Conservation (phyloP, 2,113 vertebrate genomes). For the Embiotoca jacksoni region DNA sequence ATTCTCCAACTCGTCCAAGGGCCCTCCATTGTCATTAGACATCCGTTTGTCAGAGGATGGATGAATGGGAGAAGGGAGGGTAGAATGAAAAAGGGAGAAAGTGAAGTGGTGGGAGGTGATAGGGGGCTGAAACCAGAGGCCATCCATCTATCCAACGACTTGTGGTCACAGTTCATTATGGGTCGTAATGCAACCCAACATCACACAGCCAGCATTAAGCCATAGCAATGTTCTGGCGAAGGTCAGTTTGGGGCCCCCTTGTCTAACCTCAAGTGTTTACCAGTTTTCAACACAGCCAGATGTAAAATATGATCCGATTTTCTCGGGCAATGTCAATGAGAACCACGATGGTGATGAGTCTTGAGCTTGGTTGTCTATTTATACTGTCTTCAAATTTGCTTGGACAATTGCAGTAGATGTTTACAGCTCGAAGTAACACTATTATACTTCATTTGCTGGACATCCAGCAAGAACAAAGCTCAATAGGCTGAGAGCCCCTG, state of each 20-base stretch:
- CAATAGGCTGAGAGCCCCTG: conserved; percentile 1
- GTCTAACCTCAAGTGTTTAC: conserved; percentile 16
- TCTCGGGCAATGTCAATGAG: background rate
- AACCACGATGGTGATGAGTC: background rate
- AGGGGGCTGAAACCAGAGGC: conserved; percentile 63
- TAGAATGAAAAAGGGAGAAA: conserved; percentile 64
- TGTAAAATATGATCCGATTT: background rate
- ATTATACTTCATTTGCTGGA: background rate
- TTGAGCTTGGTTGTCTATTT: background rate
- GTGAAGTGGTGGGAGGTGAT: conserved; percentile 72
- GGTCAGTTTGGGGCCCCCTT: conserved; percentile 46
- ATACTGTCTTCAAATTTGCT: background rate
- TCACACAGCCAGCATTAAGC: conserved; percentile 48
- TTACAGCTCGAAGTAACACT: background rate
- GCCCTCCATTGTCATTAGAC: conserved; percentile 80
- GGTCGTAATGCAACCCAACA: conserved; percentile 64
- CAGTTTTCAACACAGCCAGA: conserved; percentile 11
- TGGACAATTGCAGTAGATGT: background rate
- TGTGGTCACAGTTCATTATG: conserved; percentile 79
- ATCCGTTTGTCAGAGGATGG: conserved; percentile 73
- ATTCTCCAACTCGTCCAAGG: conserved; percentile 78
- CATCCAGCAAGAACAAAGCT: conserved; percentile 11
- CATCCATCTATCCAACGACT: conserved; percentile 78
- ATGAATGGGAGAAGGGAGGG: conserved; percentile 57
- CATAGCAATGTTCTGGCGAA: conserved; percentile 32